phyloP scores from a whole-genome alignment of 2,888 invertebrate genomes.

The Mamestra brassicae region DNA sequence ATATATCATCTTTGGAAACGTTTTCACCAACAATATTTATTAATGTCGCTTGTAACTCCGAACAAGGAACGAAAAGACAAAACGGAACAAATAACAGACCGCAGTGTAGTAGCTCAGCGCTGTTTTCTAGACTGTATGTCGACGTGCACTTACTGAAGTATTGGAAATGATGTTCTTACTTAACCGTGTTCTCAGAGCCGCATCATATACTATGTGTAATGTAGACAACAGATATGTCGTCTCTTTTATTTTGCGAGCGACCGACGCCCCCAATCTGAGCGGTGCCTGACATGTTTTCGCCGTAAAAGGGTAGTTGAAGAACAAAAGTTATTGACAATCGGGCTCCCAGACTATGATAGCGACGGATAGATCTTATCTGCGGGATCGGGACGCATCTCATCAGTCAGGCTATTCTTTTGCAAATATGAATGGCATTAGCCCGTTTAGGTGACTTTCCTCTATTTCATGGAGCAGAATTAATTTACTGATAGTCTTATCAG shows the following conservation, averaged over 20 bases:
- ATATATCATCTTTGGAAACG: constrained; percentile 5
- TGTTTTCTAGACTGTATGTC: constrained; percentile 18
- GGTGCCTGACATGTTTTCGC: constrained; percentile 55
- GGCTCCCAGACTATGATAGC: constrained; percentile 27
- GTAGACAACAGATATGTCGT: constrained; percentile 32
- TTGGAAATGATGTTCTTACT: constrained; percentile 41
- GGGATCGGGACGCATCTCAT: constrained; percentile 36
- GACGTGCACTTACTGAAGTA: constrained; percentile 33
- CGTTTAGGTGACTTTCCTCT: constrained; percentile 10
- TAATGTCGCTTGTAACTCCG: constrained; percentile 1
- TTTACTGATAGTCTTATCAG: constrained; percentile 40
- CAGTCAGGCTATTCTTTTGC: constrained; percentile 26
- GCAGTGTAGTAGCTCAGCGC: neutral
- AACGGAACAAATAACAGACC: constrained; percentile 20
- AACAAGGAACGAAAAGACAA: neutral
- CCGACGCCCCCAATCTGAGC: constrained; percentile 37
- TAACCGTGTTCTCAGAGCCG: constrained; percentile 1
- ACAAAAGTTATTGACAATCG: constrained; percentile 57
- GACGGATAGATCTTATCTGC: constrained; percentile 32
- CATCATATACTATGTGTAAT: constrained; percentile 27
- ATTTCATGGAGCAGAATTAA: constrained; percentile 31
- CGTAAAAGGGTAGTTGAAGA: constrained; percentile 48
- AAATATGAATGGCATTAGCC: constrained; percentile 17
- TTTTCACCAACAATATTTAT: constrained; percentile 20
- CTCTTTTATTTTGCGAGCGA: constrained; percentile 50